A percentile compares a stretch with the other conserved stretches of the same genome.
Evolutionary conservation across 1,140 invertebrate genomes (phyloP).

Genomic region (Thereuonema tuberculata): DNA sequence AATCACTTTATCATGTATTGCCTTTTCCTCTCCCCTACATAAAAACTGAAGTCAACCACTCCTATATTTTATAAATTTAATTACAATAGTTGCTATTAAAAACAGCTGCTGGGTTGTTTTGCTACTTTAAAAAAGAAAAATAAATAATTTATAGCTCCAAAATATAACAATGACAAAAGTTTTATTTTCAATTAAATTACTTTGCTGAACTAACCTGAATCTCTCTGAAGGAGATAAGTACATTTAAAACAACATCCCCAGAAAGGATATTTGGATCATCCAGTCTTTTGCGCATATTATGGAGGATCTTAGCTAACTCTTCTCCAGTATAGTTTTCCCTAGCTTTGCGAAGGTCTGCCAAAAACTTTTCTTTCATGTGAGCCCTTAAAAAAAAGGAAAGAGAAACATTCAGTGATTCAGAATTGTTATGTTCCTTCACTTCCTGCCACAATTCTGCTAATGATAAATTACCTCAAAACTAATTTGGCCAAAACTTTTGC

Average conservation of each 20-base stretch:
- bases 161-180: too few species aligned
- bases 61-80: too few species aligned
- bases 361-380: constrained; percentile 96
- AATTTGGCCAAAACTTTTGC: neutral
- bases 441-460: neutral
- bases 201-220: constrained; percentile 58
- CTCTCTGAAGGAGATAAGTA: constrained; percentile 81
- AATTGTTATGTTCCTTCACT: neutral
- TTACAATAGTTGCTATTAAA: too few species aligned
- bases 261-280: constrained; percentile 95
- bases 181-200: too few species aligned
- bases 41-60: too few species aligned
- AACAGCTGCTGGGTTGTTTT: too few species aligned
- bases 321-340: constrained; percentile 72
- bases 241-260: constrained; percentile 82
- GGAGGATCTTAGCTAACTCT: constrained; percentile 68
- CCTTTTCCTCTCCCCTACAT: too few species aligned
- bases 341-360: constrained; percentile 83
- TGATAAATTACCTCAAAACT: neutral
- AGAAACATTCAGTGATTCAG: neutral
- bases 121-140: neutral
- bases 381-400: constrained; percentile 54
- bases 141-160: too few species aligned
- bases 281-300: constrained; percentile 79
- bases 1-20: too few species aligned